Base-by-base conservation (phyloP, 2,797 vertebrate genomes). In the Tympanoctomys barrerae region DNA sequence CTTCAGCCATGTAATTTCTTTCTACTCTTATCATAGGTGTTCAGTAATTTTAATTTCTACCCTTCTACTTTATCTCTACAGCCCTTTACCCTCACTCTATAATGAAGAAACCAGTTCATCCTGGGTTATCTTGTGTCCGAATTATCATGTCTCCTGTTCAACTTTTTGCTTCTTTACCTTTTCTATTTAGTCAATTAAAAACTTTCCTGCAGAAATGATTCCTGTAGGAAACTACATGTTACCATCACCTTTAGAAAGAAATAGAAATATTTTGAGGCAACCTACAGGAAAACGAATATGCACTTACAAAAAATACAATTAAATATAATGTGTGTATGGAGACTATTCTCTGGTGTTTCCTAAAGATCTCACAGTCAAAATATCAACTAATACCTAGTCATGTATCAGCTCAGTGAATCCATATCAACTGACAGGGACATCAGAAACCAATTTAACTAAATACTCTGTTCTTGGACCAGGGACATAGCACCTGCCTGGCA, bases 121-220 rank as follows among this genome's bases (percentile, higher is more conserved):
- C n/a, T 71, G 21, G 19, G 24, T 3, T 49, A 28, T 59, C 21
- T 90, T 59, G 49, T 91, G 7, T 26, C 22, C 82, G 49, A 73
- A 75, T 87, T 82, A 75, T 36, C 46, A 13, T 18, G 39, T 91
- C 94, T 88, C n/a, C 82, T 2, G 14, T 2, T 88, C 42, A 96
- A 82, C 33, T 96, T 49, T 91, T 88, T 77, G 46, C 14, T 82
- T 66, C 13, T 87, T 84, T 46, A 22, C 64, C 68, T 31, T 90
- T 85, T 54, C 28, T 42, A 28, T 62, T 22, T 83, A 46, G 19
- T 24, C 42, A 84, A 59, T 87, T 42, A 96, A 93, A 97, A 85
- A 13, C 71, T 24, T 68, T 83, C 5, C 39, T 18, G 7, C 52
- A 84, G 85, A 87, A 93, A 88, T n/a, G 66, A 89, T 46, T 42